These are phyloP conservation scores for Ormyrus nitidulus DNA, from an alignment of 2,888 invertebrate genomes.

Conservation along the genomic window DNA sequence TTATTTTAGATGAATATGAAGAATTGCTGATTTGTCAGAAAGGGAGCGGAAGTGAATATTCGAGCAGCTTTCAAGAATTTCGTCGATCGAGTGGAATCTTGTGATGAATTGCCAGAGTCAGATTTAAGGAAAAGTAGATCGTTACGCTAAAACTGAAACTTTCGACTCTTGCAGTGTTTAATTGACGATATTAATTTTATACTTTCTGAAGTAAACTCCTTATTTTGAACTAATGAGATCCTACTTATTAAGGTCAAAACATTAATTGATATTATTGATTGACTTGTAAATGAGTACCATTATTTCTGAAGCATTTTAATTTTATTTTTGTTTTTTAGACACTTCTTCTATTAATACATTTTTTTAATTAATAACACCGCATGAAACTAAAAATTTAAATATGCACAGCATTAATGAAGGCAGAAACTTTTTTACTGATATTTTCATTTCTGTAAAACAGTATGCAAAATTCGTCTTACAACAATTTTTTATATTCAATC, in stretches of 20 bases:
- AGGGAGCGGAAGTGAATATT: constrained; percentile 45
- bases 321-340: too few species aligned
- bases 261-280: constrained; percentile 18
- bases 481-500: too few species aligned
- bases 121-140: constrained; percentile 52
- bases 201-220: constrained; percentile 28
- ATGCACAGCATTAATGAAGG: too few species aligned
- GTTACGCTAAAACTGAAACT: constrained; percentile 37
- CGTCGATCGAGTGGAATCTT: constrained; percentile 47
- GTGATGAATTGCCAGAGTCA: constrained; percentile 51
- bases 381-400: too few species aligned
- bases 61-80: constrained; percentile 50
- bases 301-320: too few species aligned
- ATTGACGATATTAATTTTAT: constrained; percentile 53
- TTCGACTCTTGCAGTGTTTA: constrained; percentile 25
- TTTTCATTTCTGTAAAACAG: too few species aligned
- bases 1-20: constrained; percentile 42
- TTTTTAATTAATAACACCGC: too few species aligned
- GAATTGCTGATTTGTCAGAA: constrained; percentile 63
- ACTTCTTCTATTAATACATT: too few species aligned
- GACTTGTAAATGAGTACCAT: too few species aligned
- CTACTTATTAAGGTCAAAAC: constrained; percentile 4
- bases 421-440: too few species aligned
- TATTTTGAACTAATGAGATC: constrained; percentile 37
- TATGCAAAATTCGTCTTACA: too few species aligned